These are phyloP conservation scores for Discoglossus pictus DNA, from an alignment of 2,797 vertebrate species.

Conservation along the genomic window DNA sequence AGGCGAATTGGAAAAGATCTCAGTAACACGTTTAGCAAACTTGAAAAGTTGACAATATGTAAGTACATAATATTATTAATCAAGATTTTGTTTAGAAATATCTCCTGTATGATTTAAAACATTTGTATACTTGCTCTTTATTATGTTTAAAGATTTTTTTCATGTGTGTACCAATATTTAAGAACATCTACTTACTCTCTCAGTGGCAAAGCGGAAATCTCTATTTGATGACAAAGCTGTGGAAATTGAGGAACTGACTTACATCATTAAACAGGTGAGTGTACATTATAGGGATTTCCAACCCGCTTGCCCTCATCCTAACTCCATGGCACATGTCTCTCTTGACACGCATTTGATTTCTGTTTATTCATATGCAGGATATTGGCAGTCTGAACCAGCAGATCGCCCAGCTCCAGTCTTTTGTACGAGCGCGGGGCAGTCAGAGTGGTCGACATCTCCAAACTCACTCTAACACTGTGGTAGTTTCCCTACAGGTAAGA, in stretches of 20 bases:
- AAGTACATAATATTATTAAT: constrained; percentile 72
- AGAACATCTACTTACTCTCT: neutral
- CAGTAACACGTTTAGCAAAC: constrained; percentile 93
- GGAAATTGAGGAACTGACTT: constrained; percentile 91
- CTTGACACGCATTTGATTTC: too few species aligned
- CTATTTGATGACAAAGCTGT: constrained; percentile 91
- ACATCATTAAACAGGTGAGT: constrained; percentile 92
- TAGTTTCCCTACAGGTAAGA: constrained; percentile 84
- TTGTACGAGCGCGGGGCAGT: constrained; percentile 79
- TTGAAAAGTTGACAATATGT: constrained; percentile 95
- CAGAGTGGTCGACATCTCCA: constrained; percentile 87
- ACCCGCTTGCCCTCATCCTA: too few species aligned
- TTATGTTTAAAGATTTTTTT: too few species aligned
- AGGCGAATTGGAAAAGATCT: constrained; percentile 94
- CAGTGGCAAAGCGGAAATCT: constrained; percentile 95
- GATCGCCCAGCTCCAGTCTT: constrained; percentile 89
- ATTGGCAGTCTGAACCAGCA: constrained; percentile 93
- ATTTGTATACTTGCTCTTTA: too few species aligned
- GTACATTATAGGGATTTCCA: too few species aligned
- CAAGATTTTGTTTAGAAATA: too few species aligned
- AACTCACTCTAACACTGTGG: constrained; percentile 89
- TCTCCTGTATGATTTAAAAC: too few species aligned
- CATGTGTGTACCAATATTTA: too few species aligned
- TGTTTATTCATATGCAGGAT: constrained; percentile 69
- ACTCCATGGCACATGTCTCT: too few species aligned